phyloP scores from a whole-genome alignment of 2,113 vertebrate species.

The Petaurus breviceps region DNA sequence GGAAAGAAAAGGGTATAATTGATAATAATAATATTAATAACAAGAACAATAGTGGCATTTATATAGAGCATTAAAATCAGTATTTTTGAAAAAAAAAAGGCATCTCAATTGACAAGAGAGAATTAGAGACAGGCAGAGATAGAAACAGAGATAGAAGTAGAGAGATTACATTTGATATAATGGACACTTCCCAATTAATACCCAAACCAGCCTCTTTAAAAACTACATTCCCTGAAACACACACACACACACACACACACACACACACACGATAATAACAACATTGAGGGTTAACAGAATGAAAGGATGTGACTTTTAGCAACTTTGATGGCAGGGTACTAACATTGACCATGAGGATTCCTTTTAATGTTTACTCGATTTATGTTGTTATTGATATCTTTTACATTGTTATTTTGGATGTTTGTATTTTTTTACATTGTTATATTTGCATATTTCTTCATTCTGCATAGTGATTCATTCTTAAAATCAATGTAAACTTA shows the following conservation, averaged over 20 bases:
- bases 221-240: neutral
- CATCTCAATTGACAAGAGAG: too few relatives aligned
- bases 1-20: too few relatives aligned
- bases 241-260: neutral
- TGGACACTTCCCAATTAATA: neutral
- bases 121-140: neutral
- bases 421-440: neutral
- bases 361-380: neutral
- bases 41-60: too few relatives aligned
- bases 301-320: neutral
- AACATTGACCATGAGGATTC: neutral
- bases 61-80: too few relatives aligned
- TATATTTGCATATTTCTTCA: neutral
- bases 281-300: neutral
- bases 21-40: too few relatives aligned
- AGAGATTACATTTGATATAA: neutral
- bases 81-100: too few relatives aligned
- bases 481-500: neutral
- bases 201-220: neutral
- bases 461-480: neutral
- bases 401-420: neutral
- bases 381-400: neutral
- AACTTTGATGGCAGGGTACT: neutral
- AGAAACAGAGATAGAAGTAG: neutral
- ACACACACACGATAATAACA: neutral